Evolutionary conservation across 35 echinoderm and acorn worm genomes (phyloP).

Genomic region (Ophiothrix spiculata): DNA sequence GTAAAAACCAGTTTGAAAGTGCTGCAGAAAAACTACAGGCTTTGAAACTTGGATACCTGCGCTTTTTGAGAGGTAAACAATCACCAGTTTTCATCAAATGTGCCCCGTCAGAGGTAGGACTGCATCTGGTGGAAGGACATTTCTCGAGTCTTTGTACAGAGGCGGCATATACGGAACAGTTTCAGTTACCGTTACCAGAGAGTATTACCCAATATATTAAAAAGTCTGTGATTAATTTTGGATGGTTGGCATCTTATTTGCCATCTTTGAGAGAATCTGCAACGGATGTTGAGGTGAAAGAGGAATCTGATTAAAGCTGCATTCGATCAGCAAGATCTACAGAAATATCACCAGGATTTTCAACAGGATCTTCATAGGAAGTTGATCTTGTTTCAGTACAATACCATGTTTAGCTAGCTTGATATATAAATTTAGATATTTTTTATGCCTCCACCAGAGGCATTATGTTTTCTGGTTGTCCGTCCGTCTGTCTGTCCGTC

Average conservation of each 20-base stretch:
- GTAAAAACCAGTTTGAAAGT: background rate
- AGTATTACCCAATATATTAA: background rate
- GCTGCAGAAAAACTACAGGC: background rate
- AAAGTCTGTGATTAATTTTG: background rate
- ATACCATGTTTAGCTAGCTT: too few species aligned
- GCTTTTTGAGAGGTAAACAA: background rate
- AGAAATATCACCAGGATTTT: too few species aligned
- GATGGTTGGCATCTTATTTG: background rate
- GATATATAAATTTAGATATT: too few species aligned
- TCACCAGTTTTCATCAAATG: background rate
- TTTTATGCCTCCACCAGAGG: too few species aligned
- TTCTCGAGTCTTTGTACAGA: background rate
- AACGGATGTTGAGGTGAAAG: too few species aligned
- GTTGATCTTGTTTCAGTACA: too few species aligned
- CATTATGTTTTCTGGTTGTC: too few species aligned
- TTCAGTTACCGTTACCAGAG: background rate
- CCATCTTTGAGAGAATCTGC: too few species aligned
- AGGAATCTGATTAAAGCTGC: too few species aligned
- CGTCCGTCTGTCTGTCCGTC: too few species aligned
- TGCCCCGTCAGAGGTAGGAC: background rate
- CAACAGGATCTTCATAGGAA: too few species aligned
- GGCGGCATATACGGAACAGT: background rate
- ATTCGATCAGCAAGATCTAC: too few species aligned
- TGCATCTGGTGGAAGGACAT: background rate
- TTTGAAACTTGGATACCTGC: background rate